phyloP scores from a whole-genome alignment of 2,113 vertebrate genomes.

The Mesoclemmys tuberculata region DNA sequence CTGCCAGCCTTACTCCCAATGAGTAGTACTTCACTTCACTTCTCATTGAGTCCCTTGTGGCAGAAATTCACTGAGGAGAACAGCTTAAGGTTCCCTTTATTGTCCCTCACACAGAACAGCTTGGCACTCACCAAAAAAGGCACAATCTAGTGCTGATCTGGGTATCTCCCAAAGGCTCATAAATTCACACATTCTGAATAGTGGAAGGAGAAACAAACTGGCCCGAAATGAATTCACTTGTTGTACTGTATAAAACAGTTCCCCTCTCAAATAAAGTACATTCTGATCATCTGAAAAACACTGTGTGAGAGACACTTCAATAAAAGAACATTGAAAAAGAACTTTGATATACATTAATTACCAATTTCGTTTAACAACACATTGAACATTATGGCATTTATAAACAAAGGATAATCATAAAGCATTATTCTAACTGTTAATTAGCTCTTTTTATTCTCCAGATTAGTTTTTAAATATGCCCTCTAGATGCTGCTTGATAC shows the following conservation, averaged over 20 bases:
- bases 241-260: background rate
- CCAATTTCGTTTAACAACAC: constrained; percentile 60
- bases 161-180: rapidly evolving
- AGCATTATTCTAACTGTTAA: constrained; percentile 78
- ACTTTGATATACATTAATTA: constrained; percentile 75
- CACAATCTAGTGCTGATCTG: rapidly evolving
- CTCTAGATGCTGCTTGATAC: constrained; percentile 82
- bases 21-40: rapidly evolving
- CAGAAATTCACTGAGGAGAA: background rate
- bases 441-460: constrained; percentile 81
- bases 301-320: background rate
- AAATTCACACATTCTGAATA: background rate
- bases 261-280: background rate
- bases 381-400: constrained; percentile 69
- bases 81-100: background rate
- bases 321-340: constrained; percentile 52
- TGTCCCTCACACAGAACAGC: rapidly evolving
- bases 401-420: constrained; percentile 80
- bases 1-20: rapidly evolving
- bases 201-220: background rate
- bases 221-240: background rate
- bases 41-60: rapidly evolving
- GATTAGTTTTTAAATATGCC: constrained; percentile 81
- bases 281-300: background rate
- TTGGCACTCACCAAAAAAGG: rapidly evolving